These are phyloP conservation scores for Acropora yongei DNA, from an alignment of 64 coral and sea anemone genomes.

Conservation along the genomic window DNA sequence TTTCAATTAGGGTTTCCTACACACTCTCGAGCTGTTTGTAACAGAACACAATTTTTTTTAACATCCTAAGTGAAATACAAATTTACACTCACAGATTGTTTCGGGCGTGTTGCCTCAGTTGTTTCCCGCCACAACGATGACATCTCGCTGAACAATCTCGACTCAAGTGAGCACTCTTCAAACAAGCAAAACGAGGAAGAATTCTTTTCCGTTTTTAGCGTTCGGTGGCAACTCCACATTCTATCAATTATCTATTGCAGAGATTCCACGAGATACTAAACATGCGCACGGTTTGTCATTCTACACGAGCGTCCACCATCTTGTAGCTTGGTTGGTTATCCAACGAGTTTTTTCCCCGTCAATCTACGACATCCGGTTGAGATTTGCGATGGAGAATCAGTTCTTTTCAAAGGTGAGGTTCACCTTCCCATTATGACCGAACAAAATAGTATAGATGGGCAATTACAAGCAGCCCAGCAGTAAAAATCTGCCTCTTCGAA, in stretches of 20 bases:
- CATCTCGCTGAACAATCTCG: too few species aligned
- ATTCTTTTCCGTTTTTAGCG: too few species aligned
- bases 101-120: too few species aligned
- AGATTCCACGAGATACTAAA: slow-evolving; percentile 41
- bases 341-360: background rate
- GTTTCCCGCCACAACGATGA: too few species aligned
- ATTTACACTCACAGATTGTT: too few species aligned
- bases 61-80: too few species aligned
- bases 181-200: too few species aligned
- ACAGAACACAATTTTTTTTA: too few species aligned
- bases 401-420: background rate
- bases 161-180: too few species aligned
- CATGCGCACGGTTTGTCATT: background rate
- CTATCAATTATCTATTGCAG: slow-evolving; percentile 44
- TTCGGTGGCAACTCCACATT: background rate
- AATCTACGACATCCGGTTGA: background rate
- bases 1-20: too few species aligned
- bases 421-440: background rate
- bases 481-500: background rate
- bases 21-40: too few species aligned
- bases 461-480: background rate
- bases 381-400: slow-evolving; percentile 37
- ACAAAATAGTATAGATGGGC: background rate
- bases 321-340: slow-evolving; percentile 40
- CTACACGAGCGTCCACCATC: slow-evolving; percentile 8